Evolutionary conservation across 2,888 invertebrate genomes (phyloP).

Genomic region (Atherix ibis): DNA sequence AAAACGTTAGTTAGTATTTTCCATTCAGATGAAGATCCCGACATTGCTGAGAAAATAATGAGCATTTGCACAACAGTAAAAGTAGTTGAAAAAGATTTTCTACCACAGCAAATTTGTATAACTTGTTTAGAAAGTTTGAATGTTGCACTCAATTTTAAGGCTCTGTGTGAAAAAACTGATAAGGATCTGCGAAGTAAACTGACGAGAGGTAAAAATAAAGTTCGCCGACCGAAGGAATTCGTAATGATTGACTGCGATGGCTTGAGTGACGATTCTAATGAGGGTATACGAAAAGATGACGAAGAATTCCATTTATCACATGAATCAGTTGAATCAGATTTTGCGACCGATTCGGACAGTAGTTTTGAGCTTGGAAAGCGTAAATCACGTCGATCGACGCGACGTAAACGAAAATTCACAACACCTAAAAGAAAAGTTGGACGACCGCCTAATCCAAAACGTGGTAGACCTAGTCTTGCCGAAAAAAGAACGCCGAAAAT

Average conservation of each 20-base stretch:
- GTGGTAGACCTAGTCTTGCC: neutral
- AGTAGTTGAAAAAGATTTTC: constrained; percentile 28
- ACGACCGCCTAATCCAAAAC: neutral
- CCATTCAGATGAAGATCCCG: constrained; percentile 19
- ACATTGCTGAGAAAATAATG: constrained; percentile 31
- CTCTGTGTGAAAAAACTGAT: constrained; percentile 29
- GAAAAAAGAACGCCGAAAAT: neutral
- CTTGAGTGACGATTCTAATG: constrained; percentile 11
- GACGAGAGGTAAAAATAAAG: constrained; percentile 29
- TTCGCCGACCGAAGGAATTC: constrained; percentile 25
- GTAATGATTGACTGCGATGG: constrained; percentile 29
- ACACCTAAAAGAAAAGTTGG: neutral
- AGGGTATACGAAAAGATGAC: constrained; percentile 22
- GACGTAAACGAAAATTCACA: constrained; percentile 3
- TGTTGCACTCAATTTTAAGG: constrained; percentile 28
- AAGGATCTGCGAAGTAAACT: constrained; percentile 27
- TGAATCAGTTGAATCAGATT: constrained; percentile 22
- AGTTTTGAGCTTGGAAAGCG: constrained; percentile 15
- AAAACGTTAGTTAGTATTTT: constrained; percentile 25
- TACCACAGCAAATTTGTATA: constrained; percentile 31
- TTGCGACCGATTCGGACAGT: constrained; percentile 21
- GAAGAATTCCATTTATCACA: constrained; percentile 30
- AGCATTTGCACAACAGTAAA: constrained; percentile 28
- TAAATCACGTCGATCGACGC: constrained; percentile 10
- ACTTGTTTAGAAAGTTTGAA: constrained; percentile 27